Evolutionary conservation across 1,140 invertebrate species (phyloP), one percentile per base, ranked within the genome.

Genomic region (Phocides pigmalion): DNA sequence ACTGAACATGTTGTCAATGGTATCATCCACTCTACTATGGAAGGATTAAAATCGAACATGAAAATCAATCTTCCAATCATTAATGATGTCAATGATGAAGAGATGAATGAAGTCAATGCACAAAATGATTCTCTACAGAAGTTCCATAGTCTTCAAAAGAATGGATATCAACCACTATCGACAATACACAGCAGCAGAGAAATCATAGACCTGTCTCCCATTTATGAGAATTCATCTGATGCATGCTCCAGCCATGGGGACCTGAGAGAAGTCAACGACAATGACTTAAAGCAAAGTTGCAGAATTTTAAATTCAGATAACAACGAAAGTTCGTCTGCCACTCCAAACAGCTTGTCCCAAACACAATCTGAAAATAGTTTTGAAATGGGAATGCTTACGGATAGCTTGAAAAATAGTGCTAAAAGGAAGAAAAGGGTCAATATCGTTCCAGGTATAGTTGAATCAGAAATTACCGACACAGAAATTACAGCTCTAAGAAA

Each of bases 341-440:
- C 91, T 20, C 90, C 90, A 3, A 91, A 88, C 47, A 92, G 87
- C 62, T 25, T 92, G 35, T 91, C 92, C 3, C 90, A 92, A 79
- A 92, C 91, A 12, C 89, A 92, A 54, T 92, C 91, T 8, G 92
- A 92, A 72, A 91, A 90, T 56, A 92, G 91, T 53, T 91, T 92
- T 70, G 91, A 92, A 79, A 91, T 92, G 88, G 90, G 88, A 5
- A 69, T 72, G 4, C 66, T 92, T 8, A 89, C 87, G 11, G 91
- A 92, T 41, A 89, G 84, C 56, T 74, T 91, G 0, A 94, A 93
- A 71, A 93, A 93, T 67, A 93, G 93, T 64, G 92, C 92, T 54
- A 91, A 88, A 51, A 92, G 90, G 19, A 93, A 93, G 81, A 94
- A 94, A 69, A 83, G 93, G 65, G 94, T 94, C 0, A 94, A 94